Evolutionary conservation across 1,140 invertebrate species (phyloP).

Genomic region (Sinonovacula constricta): DNA sequence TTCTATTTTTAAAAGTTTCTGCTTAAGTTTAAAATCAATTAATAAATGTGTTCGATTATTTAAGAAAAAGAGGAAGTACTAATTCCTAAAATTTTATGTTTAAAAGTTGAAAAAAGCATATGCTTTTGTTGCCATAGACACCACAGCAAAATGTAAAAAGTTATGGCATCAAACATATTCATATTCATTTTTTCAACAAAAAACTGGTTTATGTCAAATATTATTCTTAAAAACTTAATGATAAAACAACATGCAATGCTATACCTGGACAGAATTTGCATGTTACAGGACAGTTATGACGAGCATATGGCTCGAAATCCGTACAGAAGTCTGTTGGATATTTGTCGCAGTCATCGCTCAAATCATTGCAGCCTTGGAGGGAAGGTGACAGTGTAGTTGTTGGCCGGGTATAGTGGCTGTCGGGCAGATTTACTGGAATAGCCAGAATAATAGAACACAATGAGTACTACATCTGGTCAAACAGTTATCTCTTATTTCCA

Average conservation of each 20-base stretch:
- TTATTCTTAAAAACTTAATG: not conserved
- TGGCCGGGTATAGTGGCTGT: conserved; percentile 2
- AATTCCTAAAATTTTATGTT: not conserved
- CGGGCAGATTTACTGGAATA: conserved; percentile 26
- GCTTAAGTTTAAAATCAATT: too few species aligned
- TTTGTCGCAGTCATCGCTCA: conserved; percentile 45
- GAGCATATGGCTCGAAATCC: conserved; percentile 39
- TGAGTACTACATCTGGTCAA: not conserved
- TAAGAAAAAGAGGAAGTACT: too few species aligned
- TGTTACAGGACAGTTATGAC: conserved; percentile 31
- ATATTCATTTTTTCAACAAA: not conserved
- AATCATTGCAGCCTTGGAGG: conserved; percentile 51
- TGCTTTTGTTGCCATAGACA: not conserved
- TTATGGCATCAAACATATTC: not conserved
- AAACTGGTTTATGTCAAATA: not conserved
- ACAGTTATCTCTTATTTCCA: not conserved
- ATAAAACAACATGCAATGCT: not conserved
- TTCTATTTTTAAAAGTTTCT: too few species aligned
- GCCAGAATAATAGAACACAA: not conserved
- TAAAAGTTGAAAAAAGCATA: not conserved
- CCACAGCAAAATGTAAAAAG: not conserved
- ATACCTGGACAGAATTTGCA: conserved; percentile 36
- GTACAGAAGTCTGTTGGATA: conserved; percentile 51
- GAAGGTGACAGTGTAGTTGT: conserved; percentile 12
- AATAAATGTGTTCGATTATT: too few species aligned